Base-by-base conservation (phyloP, 2,888 invertebrate genomes). In the Drosophila fulvimacula region DNA sequence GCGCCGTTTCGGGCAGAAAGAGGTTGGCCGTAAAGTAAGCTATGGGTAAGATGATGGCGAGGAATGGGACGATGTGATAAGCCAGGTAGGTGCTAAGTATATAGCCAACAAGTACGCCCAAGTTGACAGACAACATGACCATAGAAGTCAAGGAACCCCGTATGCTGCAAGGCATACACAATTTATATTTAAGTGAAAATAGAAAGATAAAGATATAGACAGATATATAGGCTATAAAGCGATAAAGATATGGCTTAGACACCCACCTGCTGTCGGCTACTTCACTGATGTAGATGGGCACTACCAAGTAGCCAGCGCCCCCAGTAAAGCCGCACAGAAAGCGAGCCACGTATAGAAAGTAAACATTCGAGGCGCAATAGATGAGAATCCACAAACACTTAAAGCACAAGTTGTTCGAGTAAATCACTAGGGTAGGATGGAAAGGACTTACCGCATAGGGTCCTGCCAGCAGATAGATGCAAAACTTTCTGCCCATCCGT, bases 261-360 rank as follows among this genome's bases (percentile, higher is more conserved):
- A 69, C 83, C 80, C 65, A 92, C 92, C 76, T 73, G 17, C 83
- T 81, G 42, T 92, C 90, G 1, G 92, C 90, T 7, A 92, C 88
- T 76, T 92, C 92, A 7, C 91, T 89, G 4, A 92, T 85, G 39
- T 85, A 92, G 5, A 92, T 82, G 10, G 92, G 91, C 0, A 92
- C 59, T 0, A 88, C 77, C 41, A 91, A 53, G 46, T 90, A 91
- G 0, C 89, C 74, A 0, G 90, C 92, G 10, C 92, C 93, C 0
- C 92, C 92, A 0, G 91, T 88, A 21, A 91, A 76, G 1, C 92
- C 92, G 3, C 87, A 88, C 0, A 91, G 69, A 41, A 91, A 82
- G 1, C 92, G 86, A 0, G 89, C 91, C 2, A 85, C 79, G 73
- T 91, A 92, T 1, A 92, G 65, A 32, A 79, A 89, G 5, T 78